Percentiles rank a stretch among this genome's conserved stretches.
Evolutionary conservation across 2,888 invertebrate genomes (phyloP).

Genomic region (Vandiemenella viatica): DNA sequence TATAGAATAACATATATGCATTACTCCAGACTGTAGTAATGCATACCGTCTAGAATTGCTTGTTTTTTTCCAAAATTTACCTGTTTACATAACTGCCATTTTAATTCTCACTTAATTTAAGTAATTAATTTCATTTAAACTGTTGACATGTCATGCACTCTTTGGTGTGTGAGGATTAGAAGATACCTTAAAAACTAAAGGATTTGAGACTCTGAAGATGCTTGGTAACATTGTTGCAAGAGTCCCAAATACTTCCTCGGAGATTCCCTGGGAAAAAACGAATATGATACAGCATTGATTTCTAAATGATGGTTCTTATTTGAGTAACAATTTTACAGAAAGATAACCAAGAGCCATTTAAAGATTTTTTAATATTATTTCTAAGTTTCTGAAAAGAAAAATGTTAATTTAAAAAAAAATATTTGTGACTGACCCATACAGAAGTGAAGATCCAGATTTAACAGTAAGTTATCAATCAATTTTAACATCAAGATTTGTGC

Average conservation of each 20-base stretch:
- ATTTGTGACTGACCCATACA: background rate
- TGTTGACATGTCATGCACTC: slow-evolving; percentile 19
- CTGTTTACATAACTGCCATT: no score
- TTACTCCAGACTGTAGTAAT: no score
- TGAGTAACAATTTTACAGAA: background rate
- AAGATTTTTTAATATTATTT: no score
- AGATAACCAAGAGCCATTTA: no score
- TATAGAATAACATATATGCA: no score
- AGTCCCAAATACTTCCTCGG: slow-evolving; percentile 64
- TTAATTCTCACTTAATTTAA: no score
- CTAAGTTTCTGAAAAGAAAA: no score
- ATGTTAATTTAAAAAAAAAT: background rate
- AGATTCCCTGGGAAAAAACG: slow-evolving; percentile 44
- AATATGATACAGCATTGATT: slow-evolving; percentile 2
- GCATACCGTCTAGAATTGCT: no score
- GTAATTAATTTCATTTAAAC: no score
- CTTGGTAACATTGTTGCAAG: slow-evolving; percentile 78
- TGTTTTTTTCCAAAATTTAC: no score
- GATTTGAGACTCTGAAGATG: slow-evolving; percentile 90
- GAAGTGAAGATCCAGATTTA: background rate
- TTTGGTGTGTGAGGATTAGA: slow-evolving; percentile 29
- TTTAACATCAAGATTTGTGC: no score
- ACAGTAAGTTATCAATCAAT: background rate
- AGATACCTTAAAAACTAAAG: slow-evolving; percentile 55
- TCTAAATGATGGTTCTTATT: background rate